These are phyloP conservation scores for Styela clava DNA, from an alignment of 23 tunicate genomes.

Conservation along the genomic window DNA sequence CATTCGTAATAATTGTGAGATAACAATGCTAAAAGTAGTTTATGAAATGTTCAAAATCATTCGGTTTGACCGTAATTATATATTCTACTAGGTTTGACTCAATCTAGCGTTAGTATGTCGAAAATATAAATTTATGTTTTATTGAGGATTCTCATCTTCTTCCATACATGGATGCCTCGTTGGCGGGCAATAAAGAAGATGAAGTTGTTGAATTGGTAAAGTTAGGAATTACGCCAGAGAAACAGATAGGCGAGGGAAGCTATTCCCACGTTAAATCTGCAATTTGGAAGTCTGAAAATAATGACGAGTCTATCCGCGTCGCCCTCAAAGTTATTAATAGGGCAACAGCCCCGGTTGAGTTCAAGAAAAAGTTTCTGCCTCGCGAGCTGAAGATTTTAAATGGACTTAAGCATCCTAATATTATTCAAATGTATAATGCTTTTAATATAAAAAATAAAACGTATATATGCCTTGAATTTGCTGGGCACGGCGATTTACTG, in stretches of 20 bases:
- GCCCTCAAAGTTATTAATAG: constrained; percentile 68
- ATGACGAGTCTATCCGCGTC: constrained; percentile 25
- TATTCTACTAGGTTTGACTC: no score
- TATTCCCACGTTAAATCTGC: constrained; percentile 69
- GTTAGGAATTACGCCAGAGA: constrained; percentile 38
- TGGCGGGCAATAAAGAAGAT: neutral
- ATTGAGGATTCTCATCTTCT: no score
- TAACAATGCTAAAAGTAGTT: no score
- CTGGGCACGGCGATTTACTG: constrained; percentile 59
- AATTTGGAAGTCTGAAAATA: constrained; percentile 40
- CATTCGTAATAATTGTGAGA: no score
- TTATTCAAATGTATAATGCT: constrained; percentile 50
- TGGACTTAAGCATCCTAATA: constrained; percentile 41
- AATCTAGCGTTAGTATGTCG: no score
- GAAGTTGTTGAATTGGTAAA: constrained; percentile 35
- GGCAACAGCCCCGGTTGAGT: constrained; percentile 55
- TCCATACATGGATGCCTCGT: neutral
- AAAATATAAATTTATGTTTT: no score
- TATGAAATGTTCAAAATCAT: no score
- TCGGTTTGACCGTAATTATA: no score
- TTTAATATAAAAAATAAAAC: constrained; percentile 55
- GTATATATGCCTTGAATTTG: constrained; percentile 51
- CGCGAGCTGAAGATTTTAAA: constrained; percentile 44
- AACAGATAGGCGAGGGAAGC: constrained; percentile 60
- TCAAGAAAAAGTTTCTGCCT: constrained; percentile 69